A percentile compares a stretch with the other conserved stretches of the same genome.
These are phyloP conservation scores for Anoplophora glabripennis DNA, from an alignment of 1,140 invertebrate species.

Conservation along the genomic window DNA sequence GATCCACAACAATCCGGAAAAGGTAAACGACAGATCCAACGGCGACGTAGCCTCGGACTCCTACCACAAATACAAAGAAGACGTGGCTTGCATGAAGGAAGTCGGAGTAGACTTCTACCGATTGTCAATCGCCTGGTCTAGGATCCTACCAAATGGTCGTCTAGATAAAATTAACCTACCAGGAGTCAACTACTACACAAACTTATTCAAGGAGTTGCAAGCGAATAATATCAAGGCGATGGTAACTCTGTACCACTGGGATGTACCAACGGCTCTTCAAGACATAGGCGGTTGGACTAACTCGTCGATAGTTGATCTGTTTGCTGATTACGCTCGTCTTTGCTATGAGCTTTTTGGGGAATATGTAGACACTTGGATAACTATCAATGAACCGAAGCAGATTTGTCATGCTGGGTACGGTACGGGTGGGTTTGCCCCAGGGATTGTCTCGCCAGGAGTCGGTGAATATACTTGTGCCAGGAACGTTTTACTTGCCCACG, in stretches of 20 bases:
- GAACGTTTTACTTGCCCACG: constrained; percentile 56
- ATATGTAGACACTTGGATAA: constrained; percentile 20
- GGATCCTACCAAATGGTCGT: constrained; percentile 40
- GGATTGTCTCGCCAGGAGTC: constrained; percentile 47
- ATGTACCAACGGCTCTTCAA: constrained; percentile 8
- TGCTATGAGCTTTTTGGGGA: constrained; percentile 20
- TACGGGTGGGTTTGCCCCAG: constrained; percentile 22
- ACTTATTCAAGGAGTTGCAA: constrained; percentile 49
- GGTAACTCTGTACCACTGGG: constrained; percentile 11
- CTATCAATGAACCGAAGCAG: constrained; percentile 45
- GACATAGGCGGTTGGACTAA: constrained; percentile 36
- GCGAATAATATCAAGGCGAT: constrained; percentile 6
- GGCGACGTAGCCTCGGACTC: constrained; percentile 59
- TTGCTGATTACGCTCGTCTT: constrained; percentile 44
- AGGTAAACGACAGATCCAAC: constrained; percentile 53
- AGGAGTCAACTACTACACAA: constrained; percentile 64
- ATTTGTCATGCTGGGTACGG: constrained; percentile 17
- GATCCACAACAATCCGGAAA: constrained; percentile 53
- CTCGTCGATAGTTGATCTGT: constrained; percentile 26
- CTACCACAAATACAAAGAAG: constrained; percentile 57
- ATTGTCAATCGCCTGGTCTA: constrained; percentile 62
- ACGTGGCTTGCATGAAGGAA: constrained; percentile 51
- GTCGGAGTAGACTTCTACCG: constrained; percentile 53
- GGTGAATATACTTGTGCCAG: constrained; percentile 57
- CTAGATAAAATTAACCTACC: constrained; percentile 56